These are phyloP conservation scores for Mallateleia sp. DNA, from an alignment of 2,888 invertebrate genomes.

Conservation along the genomic window DNA sequence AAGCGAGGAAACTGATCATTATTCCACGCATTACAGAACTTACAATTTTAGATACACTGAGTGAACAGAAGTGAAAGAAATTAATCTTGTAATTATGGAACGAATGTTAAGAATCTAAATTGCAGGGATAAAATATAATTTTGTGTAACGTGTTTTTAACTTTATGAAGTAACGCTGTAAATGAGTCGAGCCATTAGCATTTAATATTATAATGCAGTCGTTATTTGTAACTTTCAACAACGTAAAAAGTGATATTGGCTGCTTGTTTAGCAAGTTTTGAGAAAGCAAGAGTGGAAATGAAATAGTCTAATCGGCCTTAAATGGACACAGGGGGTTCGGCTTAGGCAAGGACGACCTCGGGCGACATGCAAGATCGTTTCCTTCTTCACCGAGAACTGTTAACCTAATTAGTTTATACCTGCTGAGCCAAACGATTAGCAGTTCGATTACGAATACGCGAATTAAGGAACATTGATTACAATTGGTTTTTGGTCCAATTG, in stretches of 20 bases:
- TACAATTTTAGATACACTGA: constrained; percentile 4
- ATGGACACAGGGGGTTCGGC: constrained; percentile 50
- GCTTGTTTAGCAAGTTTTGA: constrained; percentile 55
- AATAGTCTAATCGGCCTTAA: constrained; percentile 68
- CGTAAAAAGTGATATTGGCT: constrained; percentile 50
- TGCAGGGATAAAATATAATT: neutral
- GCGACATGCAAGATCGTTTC: constrained; percentile 63
- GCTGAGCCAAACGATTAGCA: constrained; percentile 51
- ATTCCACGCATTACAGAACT: constrained; percentile 9
- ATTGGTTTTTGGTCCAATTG: neutral
- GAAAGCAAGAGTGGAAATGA: constrained; percentile 73
- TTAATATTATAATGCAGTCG: constrained; percentile 39
- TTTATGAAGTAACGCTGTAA: constrained; percentile 31
- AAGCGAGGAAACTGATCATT: constrained; percentile 25
- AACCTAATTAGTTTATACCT: constrained; percentile 65
- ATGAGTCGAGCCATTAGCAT: constrained; percentile 29
- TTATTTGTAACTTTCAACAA: constrained; percentile 64
- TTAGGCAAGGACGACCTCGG: constrained; percentile 71
- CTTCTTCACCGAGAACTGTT: constrained; percentile 61
- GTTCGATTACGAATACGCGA: constrained; percentile 33
- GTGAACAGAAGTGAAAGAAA: neutral
- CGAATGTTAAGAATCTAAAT: neutral
- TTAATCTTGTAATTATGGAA: constrained; percentile 3
- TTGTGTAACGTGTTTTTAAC: constrained; percentile 21
- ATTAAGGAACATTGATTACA: neutral